Conservation (phyloP, 2,797 vertebrate genomes). For the Muraenolepis orangiensis region DNA sequence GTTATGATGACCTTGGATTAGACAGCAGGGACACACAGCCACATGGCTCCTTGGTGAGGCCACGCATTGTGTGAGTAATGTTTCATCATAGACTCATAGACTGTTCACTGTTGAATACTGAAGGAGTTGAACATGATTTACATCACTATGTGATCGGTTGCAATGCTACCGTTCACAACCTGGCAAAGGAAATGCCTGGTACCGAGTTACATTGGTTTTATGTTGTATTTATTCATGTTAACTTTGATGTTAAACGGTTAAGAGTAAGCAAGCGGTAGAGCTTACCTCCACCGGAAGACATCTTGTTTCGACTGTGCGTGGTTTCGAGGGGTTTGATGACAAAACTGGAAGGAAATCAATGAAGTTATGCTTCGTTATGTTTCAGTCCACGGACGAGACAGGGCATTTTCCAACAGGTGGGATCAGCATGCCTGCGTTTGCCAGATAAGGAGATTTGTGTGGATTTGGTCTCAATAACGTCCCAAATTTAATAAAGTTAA, state of each 20-base stretch:
- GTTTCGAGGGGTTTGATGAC: conserved; percentile 33
- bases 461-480: conserved; percentile 28
- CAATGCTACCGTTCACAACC: neutral
- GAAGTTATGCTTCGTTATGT: neutral
- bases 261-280: neutral
- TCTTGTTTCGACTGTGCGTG: conserved; percentile 49
- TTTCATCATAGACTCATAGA: neutral
- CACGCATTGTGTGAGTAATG: neutral
- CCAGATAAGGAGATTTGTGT: conserved; percentile 14
- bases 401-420: conserved; percentile 3
- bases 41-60: neutral
- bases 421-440: neutral
- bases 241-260: neutral
- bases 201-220: neutral
- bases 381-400: conserved; percentile 15
- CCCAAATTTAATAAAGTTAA: conserved; percentile 30
- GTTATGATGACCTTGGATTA: conserved; percentile 1
- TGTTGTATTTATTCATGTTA: neutral
- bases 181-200: too few relatives aligned
- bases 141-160: neutral
- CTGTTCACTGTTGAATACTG: neutral
- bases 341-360: conserved; percentile 45
- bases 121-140: neutral
- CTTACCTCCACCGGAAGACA: conserved; percentile 70
- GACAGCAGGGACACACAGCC: neutral